Conservation (phyloP, 2,113 vertebrate genomes). For the Acinonyx jubatus region DNA sequence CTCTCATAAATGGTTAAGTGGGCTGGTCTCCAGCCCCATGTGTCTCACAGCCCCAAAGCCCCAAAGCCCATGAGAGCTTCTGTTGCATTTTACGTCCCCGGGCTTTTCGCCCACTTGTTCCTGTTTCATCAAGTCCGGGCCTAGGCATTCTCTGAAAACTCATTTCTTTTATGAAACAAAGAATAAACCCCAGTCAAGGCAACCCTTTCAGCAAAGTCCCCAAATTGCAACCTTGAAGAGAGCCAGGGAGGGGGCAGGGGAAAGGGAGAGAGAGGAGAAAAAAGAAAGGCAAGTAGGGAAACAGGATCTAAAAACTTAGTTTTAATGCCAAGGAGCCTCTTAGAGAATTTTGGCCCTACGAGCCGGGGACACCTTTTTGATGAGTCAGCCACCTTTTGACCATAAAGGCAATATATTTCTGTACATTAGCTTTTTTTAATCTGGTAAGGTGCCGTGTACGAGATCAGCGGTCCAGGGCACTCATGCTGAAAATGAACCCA, state of each 20-base stretch:
- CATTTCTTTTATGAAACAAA: not conserved
- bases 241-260: not conserved
- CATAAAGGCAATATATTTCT: not conserved
- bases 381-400: not conserved
- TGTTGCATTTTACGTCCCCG: not conserved
- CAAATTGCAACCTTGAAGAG: not conserved
- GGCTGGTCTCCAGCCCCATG: not conserved
- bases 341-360: not conserved
- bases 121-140: not conserved
- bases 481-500: not conserved
- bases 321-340: not conserved
- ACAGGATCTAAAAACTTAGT: not conserved
- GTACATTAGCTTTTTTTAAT: not conserved
- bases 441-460: not conserved
- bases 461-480: not conserved
- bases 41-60: not conserved
- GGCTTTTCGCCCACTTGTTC: not conserved
- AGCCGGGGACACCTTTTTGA: not conserved
- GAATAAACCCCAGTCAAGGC: not conserved
- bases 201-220: constrained; percentile 17
- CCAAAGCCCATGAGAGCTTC: not conserved
- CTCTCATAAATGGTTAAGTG: not conserved
- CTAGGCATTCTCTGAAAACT: not conserved
- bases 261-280: not conserved
- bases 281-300: not conserved